Percentiles rank a stretch among this genome's conserved stretches.
These are phyloP conservation scores for Dicerorhinus sumatrensis DNA, from an alignment of 2,113 vertebrate species.

Conservation along the genomic window DNA sequence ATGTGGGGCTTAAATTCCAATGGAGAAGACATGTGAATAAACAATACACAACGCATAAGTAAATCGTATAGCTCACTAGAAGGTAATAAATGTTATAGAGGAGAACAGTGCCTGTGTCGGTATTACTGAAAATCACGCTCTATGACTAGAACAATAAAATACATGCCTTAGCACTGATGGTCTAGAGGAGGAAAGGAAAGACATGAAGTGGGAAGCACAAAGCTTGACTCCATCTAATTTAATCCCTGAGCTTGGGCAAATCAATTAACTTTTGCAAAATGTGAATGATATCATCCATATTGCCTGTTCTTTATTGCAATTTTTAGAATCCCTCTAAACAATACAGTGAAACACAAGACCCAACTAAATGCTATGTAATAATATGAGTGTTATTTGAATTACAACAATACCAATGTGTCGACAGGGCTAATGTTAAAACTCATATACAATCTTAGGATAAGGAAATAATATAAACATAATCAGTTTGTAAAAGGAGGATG, in stretches of 20 bases:
- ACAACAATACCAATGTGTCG: neutral
- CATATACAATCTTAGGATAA: neutral
- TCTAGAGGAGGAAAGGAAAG: neutral
- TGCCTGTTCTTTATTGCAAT: neutral
- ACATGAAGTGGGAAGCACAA: neutral
- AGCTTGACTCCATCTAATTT: neutral
- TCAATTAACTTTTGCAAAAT: constrained; percentile 17
- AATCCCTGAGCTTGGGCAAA: neutral
- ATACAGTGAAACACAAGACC: neutral
- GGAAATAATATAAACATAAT: neutral
- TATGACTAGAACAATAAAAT: neutral
- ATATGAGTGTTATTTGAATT: neutral
- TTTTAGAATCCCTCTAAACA: neutral
- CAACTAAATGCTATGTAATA: neutral
- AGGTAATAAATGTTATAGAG: neutral
- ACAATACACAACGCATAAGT: neutral
- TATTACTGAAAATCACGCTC: neutral
- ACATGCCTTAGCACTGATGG: neutral
- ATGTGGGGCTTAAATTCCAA: neutral
- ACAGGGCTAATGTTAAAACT: neutral
- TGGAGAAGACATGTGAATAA: neutral
- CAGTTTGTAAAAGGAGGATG: neutral
- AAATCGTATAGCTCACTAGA: neutral
- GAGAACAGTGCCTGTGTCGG: neutral
- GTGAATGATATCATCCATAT: neutral